Base-by-base conservation (phyloP, 1,140 invertebrate species). In the Trinorchestia longiramus region DNA sequence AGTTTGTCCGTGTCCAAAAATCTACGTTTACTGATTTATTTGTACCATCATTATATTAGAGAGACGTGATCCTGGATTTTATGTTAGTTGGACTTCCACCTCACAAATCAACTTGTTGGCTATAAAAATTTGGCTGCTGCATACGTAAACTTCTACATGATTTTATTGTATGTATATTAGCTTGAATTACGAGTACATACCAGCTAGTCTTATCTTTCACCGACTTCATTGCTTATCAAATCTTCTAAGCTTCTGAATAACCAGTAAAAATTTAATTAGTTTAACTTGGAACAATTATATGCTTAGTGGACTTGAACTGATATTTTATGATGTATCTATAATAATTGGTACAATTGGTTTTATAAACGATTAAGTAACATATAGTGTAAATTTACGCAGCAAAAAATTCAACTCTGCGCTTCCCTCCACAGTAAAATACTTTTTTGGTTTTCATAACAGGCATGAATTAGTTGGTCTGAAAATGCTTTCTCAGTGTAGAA, bases 1-100 rank as follows among this genome's bases (percentile, higher is more conserved):
- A 94, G 44, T 94, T 44, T 47, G 92, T 94, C 43, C 92, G 92
- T 94, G 92, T 43, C 44, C 36, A 43, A n/a, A 43, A 94, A 45
- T 94, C 92, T 44, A n/a, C 44, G 47, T 94, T 94, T 94, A 94
- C 44, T 6, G 92, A n/a, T 94, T 94, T 94, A 94, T 94, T 45
- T 94, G 43, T 0, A 36, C 15, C 62, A 28, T 77, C 36, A 77
- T 23, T 77, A 23, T 77, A 77, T 77, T 36, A 23, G 62, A 28
- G 62, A 36, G 62, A 77, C 62, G 11, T 77, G 28, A 77, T 11
- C 36, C 62, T 77, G 62, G 62, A 77, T 8, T 77, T 77, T 77
- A 77, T 77, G 36, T 77, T 36, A 23, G 62, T 28, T 77, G 11
- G 62, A 36, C 28, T 36, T 36, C 62, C 28, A 77, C 62, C 62